Evolutionary conservation across 2,888 invertebrate species (phyloP), one percentile per base, ranked within the genome.

Genomic region (Papilio protenor): DNA sequence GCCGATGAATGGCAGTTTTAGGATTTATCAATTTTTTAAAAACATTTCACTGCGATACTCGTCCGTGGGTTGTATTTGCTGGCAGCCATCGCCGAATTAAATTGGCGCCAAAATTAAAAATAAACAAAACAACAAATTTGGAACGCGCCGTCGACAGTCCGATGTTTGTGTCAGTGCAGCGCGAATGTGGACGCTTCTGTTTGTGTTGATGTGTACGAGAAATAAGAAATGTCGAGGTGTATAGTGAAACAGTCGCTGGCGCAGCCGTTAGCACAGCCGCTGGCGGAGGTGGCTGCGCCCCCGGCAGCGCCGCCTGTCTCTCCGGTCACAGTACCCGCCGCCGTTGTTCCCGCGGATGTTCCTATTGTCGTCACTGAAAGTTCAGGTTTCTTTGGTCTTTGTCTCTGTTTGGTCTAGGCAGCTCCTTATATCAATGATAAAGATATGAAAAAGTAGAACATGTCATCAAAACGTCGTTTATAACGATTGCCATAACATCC

Each of bases 31-130:
- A 10, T 52, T 55, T 72, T 73, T 66, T 73, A 72, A 40, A 33
- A 14, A 64, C 64, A 69, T 70, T 59, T 70, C 59, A 14, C 23
- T 33, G 40, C 40, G 70, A 75, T 57, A 72, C 45, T 77, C 80
- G 75, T 52, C 47, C 70, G 79, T 79, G 80, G 86, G 82, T 85
- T 87, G 84, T 82, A 83, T 85, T 87, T 87, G 88, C 89, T 86
- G 87, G 86, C 85, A 80, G 88, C 83, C 89, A 88, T 90, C 89
- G 89, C 89, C 83, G 84, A 83, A 85, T 84, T 88, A 89, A 91
- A 87, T 89, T 91, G 91, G 92, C 94, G 93, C 93, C 94, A 94
- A 93, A 92, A 89, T 91, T 94, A 94, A 94, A 94, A 94, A 94
- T 94, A 94, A 94, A 94, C 90, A 92, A 92, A 93, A 89, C 90